Conservation (phyloP, 1,140 invertebrate genomes). For the Heliconius himera region DNA sequence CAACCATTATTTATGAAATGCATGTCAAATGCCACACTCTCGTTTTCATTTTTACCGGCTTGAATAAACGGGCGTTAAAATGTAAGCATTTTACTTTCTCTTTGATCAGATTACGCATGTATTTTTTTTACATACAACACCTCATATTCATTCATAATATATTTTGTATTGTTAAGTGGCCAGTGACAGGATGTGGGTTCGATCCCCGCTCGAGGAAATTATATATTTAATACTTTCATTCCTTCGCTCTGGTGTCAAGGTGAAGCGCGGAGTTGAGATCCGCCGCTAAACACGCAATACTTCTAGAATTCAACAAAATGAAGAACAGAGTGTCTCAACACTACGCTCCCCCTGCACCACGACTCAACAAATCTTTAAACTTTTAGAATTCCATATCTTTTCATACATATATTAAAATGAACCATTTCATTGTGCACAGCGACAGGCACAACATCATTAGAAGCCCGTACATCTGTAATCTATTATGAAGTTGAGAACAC, state of each 20-base stretch:
- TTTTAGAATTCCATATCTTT: neutral
- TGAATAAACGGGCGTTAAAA: constrained; percentile 52
- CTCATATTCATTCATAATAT: constrained; percentile 26
- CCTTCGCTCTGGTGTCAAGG: too few species aligned
- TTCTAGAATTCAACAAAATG: too few species aligned
- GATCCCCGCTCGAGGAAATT: too few species aligned
- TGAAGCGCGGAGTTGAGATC: too few species aligned
- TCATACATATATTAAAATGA: neutral
- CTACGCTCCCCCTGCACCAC: too few species aligned
- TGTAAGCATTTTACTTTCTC: constrained; percentile 64
- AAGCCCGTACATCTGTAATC: constrained; percentile 27
- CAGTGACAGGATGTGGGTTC: too few species aligned
- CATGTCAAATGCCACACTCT: constrained; percentile 61
- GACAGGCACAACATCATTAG: constrained; percentile 9
- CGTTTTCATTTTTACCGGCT: constrained; percentile 57
- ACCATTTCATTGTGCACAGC: neutral
- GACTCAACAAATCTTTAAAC: too few species aligned
- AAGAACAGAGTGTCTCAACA: too few species aligned
- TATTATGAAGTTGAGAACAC: constrained; percentile 33
- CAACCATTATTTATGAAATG: constrained; percentile 51
- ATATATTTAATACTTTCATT: too few species aligned
- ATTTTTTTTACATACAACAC: constrained; percentile 35
- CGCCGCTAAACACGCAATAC: too few species aligned
- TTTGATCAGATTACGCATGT: constrained; percentile 60
- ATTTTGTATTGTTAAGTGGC: neutral